Conservation (phyloP, 2,113 vertebrate species). For the Phodopus roborovskii region DNA sequence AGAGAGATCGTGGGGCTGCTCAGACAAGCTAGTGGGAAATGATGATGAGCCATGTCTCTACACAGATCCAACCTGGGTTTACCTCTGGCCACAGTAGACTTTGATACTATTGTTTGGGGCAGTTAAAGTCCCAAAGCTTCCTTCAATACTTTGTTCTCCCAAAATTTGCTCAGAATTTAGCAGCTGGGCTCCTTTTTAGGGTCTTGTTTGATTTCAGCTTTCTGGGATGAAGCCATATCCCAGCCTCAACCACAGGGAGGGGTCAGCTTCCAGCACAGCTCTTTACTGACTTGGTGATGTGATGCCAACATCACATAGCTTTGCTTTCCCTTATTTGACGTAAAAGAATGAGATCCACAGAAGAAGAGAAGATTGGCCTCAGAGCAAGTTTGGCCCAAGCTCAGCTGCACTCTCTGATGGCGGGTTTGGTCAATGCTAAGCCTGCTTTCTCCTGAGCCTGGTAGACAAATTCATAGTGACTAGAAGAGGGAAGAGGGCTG, state of each 20-base stretch:
- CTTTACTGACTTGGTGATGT: not conserved
- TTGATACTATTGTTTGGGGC: not conserved
- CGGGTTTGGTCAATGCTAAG: not conserved
- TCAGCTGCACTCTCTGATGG: not conserved
- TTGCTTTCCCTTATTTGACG: not conserved
- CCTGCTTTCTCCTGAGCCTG: not conserved
- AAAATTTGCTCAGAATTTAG: not conserved
- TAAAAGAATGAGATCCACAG: not conserved
- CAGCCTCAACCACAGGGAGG: fast-evolving
- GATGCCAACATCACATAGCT: not conserved
- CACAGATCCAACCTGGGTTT: not conserved
- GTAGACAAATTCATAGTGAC: not conserved
- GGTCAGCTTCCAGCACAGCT: not conserved
- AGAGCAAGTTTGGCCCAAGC: not conserved
- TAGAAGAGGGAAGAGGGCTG: not conserved
- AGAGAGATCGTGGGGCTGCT: not conserved
- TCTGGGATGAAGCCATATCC: not conserved
- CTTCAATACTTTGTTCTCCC: constrained; percentile 14
- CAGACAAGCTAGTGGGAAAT: not conserved
- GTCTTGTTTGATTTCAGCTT: constrained; percentile 40
- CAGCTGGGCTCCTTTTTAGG: not conserved
- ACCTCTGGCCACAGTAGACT: not conserved
- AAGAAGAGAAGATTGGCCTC: not conserved
- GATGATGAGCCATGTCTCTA: not conserved
- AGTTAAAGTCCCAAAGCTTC: not conserved